phyloP scores from a whole-genome alignment of 2,888 invertebrate species.

The Carcina quercana region DNA sequence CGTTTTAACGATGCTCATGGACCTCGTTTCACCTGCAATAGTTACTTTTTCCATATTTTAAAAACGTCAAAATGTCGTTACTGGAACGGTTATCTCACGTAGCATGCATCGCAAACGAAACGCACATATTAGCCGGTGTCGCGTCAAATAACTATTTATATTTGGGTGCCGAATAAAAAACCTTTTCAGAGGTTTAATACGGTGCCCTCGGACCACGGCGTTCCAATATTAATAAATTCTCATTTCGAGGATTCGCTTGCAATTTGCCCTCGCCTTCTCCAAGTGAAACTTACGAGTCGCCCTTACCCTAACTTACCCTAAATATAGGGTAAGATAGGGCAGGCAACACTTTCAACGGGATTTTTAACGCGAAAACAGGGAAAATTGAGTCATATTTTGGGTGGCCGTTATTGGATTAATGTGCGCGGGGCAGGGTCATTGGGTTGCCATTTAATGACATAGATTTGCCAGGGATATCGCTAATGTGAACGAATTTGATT shows the following conservation, averaged over 20 bases:
- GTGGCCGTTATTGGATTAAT: slow-evolving; percentile 20
- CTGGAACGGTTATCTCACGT: neutral
- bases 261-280: slow-evolving; percentile 60
- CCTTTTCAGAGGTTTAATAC: slow-evolving; percentile 58
- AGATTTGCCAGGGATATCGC: no score
- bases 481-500: no score
- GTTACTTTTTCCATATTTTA: no score
- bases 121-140: neutral
- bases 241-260: slow-evolving; percentile 63
- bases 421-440: neutral
- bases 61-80: neutral
- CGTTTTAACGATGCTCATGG: no score
- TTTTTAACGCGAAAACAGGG: slow-evolving; percentile 39
- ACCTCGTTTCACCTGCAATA: no score
- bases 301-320: slow-evolving; percentile 52
- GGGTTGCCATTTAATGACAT: no score
- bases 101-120: neutral
- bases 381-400: slow-evolving; percentile 45
- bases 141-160: slow-evolving; percentile 25
- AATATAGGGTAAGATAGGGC: slow-evolving; percentile 51
- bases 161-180: slow-evolving; percentile 37
- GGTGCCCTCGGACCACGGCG: slow-evolving; percentile 31
- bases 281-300: slow-evolving; percentile 60
- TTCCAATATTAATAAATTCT: slow-evolving; percentile 73
- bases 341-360: slow-evolving; percentile 28